Evolutionary conservation across 1,140 invertebrate genomes (phyloP), one percentile per base, ranked within the genome.

Genomic region (Zaprionus nigranus): DNA sequence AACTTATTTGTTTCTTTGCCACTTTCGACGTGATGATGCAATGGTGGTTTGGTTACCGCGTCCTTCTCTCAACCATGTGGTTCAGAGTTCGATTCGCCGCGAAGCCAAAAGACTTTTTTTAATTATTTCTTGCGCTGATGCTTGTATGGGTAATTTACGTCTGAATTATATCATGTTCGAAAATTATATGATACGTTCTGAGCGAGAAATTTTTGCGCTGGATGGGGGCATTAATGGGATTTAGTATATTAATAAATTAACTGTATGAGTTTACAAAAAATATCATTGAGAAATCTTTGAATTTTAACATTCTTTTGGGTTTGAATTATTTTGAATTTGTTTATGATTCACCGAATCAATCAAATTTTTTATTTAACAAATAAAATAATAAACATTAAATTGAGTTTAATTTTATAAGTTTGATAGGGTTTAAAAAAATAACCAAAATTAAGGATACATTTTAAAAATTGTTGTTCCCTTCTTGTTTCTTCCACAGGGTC

Each of bases 41-140:
- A 2, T 88, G 72, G 85, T 40, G 71, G 15, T 57, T 30, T 43
- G 20, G 69, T 6, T 71, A 74, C 53, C 56, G 57, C 20, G n/a
- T 28, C 15, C 7, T 13, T 43, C 22, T 49, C 0, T 0, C 17
- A 12, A 5, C 0, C 63, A 17, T 22, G 4, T n/a, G 0, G 2
- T 1, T 24, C 20, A 15, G 53, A 22, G 85, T 81, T 86, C 85
- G 53, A 69, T 3, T 57, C 43, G 43, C 0, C 2, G 2, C 20
- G 1, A 40, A 57, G 3, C 20, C 5, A n/a, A 6, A 9, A 68
- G 36, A 17, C 43, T 46, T 66, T 40, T 17, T 40, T 49, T n/a
- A n/a, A n/a, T n/a, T n/a, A 81, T 78, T 80, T 85, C 84, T 92
- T 77, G 84, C 76, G 61, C 56, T 92, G 91, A 92, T 92, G 91